Evolutionary conservation across 2,797 vertebrate genomes (phyloP), one percentile per base, ranked within the genome.

Genomic region (Pantherophis vulpinus): DNA sequence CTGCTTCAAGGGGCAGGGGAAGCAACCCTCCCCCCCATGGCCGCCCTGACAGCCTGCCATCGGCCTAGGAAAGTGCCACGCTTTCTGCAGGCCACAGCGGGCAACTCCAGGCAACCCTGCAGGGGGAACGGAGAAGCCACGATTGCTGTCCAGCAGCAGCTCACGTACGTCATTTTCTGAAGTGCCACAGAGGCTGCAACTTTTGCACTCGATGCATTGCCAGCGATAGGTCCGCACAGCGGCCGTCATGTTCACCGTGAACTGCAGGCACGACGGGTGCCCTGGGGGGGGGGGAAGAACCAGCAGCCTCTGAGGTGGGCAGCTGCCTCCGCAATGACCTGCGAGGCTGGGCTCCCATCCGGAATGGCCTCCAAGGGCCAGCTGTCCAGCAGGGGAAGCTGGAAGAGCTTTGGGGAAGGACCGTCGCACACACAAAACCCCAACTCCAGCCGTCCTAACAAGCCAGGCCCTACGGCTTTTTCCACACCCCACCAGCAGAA

Each of bases 191-290:
- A 99, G 98, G 97, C 98, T 99, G 98, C 99, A 99, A 97, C 98
- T 99, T 95, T 99, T 99, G 98, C 99, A 99, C 97, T 99, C 99
- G 87, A 99, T 99, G 97, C 99, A 99, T 97, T 99, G 99, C 99
- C 99, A 99, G 97, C 99, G 98, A 97, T 99, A 99, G 93, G 99
- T 99, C 96, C 99, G 98, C 97, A 99, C 99, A 0, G 99, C 99
- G 0, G 99, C 99, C 2, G 98, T 99, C 99, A 99, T 99, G 97
- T 99, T 99, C 97, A 99, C 98, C 29, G 99, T 99, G 97, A 99
- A 99, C 98, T 99, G 99, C 97, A 99, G 98, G 98, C 99, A 99
- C 74, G 99, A 99, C 11, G 99, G 99, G 97, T 99, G 99, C 95
- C 99, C 99, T 99, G 98, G 32, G 9, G 29, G 59, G 29, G 37